Percentiles rank a stretch among this genome's conserved stretches.
Conservation (phyloP, 2,797 vertebrate species). For the Halcyon badia region DNA sequence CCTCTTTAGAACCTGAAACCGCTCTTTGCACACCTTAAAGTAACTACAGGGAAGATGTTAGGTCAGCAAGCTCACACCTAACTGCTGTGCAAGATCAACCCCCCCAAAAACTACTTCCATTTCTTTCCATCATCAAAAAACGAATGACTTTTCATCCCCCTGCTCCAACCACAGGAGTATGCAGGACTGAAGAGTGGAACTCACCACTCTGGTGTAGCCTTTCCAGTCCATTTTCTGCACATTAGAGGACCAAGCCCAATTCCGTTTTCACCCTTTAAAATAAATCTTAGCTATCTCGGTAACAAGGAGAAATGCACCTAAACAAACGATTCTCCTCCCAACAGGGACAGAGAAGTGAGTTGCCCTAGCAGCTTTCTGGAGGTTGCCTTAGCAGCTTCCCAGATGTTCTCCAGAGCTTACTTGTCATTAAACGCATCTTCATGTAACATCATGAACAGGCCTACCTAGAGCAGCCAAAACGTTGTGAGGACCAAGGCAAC, state of each 20-base stretch:
- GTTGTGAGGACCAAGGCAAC: background rate
- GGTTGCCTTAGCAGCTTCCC: background rate
- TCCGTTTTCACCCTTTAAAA: background rate
- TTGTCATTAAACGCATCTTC: background rate
- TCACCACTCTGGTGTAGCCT: background rate
- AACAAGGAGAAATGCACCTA: background rate
- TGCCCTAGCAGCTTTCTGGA: background rate
- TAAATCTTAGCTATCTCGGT: background rate
- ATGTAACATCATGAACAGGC: accelerated
- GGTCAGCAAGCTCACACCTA: background rate
- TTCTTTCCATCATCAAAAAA: background rate
- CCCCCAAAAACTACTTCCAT: background rate
- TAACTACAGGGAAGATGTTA: background rate
- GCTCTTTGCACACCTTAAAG: background rate
- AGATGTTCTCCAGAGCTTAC: background rate
- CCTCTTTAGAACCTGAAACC: background rate
- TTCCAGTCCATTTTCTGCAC: background rate
- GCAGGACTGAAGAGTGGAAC: background rate
- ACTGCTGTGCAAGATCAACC: background rate
- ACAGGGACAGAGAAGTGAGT: background rate
- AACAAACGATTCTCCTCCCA: background rate
- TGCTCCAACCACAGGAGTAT: background rate
- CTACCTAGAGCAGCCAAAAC: background rate
- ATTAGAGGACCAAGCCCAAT: background rate
- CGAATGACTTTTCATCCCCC: background rate